Conservation (phyloP, 2,113 vertebrate species). For the Heterochromis multidens region DNA sequence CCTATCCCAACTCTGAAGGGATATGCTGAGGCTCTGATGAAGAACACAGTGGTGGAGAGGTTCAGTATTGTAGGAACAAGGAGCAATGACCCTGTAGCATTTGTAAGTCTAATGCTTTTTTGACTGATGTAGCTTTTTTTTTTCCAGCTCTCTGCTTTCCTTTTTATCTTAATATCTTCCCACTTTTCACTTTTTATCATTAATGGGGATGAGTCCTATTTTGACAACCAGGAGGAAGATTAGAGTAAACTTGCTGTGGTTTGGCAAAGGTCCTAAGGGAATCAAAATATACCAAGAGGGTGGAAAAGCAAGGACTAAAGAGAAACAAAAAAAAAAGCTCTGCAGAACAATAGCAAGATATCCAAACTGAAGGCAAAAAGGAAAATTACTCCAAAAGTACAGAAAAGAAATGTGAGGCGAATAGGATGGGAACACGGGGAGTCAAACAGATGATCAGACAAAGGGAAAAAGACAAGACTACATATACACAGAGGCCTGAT, state of each 20-base stretch:
- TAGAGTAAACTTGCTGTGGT: neutral
- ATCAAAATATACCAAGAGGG: neutral
- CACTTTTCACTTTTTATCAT: neutral
- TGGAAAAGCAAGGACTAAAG: neutral
- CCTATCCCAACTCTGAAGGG: constrained; percentile 89
- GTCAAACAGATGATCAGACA: neutral
- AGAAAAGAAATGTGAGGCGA: neutral
- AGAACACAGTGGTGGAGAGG: constrained; percentile 87
- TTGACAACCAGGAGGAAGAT: neutral
- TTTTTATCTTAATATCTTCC: neutral
- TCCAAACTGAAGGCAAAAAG: neutral
- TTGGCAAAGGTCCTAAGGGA: neutral
- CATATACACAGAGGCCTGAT: neutral
- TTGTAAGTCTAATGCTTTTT: constrained; percentile 77
- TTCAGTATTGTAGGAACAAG: constrained; percentile 95
- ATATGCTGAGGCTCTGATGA: constrained; percentile 88
- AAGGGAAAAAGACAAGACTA: neutral
- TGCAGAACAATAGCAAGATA: neutral
- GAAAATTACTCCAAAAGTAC: neutral
- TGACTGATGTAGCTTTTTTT: neutral
- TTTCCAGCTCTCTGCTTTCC: neutral
- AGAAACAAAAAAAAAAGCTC: neutral
- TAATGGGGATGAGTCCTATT: neutral
- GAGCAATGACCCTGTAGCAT: constrained; percentile 93
- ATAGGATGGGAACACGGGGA: neutral